Conservation (phyloP, 2,113 vertebrate species). For the Galbula dea region DNA sequence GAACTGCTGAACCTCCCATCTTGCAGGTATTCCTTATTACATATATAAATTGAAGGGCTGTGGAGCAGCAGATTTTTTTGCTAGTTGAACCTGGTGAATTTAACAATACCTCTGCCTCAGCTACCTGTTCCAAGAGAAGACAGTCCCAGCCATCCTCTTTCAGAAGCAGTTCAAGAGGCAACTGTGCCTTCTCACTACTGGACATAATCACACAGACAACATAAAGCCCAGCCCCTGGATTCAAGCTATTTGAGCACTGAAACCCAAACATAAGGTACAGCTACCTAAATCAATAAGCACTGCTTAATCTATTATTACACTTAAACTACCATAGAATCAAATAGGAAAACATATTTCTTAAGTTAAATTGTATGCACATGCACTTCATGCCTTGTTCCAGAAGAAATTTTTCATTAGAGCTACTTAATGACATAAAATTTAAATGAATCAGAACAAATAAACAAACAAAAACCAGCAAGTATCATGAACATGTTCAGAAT, state of each 20-base stretch:
- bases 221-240: neutral
- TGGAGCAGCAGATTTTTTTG: neutral
- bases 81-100: neutral
- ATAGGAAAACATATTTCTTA: neutral
- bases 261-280: neutral
- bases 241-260: neutral
- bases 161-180: neutral
- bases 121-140: neutral
- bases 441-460: neutral
- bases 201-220: neutral
- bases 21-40: neutral
- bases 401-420: neutral
- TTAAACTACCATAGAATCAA: neutral
- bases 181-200: neutral
- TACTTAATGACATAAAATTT: neutral
- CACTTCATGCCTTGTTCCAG: neutral
- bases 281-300: neutral
- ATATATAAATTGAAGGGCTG: neutral
- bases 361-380: accelerated
- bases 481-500: accelerated
- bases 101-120: neutral
- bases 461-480: neutral
- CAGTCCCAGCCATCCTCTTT: neutral
- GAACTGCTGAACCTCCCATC: neutral
- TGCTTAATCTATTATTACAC: neutral